Base-by-base conservation (phyloP, 1,140 invertebrate genomes). In the Lasioglossum baleicum region DNA sequence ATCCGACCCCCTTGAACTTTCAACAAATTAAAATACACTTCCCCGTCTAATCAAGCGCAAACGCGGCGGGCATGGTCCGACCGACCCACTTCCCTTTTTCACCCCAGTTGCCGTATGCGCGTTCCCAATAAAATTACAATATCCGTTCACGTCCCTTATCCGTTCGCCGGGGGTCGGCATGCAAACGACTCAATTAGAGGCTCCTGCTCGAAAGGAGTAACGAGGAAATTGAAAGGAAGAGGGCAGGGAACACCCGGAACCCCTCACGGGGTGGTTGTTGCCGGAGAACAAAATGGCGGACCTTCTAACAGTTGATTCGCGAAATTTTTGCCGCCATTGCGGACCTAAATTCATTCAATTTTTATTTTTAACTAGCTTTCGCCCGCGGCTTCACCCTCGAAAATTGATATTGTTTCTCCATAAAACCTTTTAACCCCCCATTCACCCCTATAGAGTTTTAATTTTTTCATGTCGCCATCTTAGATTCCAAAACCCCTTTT, bases 51-150 rank as follows among this genome's bases (percentile, higher is more conserved):
- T 77, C 75, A 51, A 70, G 56, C 75, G 67, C 11, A 15, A 64
- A 51, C 58, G 68, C 53, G 68, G 58, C 44, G 35, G 26, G 56
- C 67, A 63, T 63, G 5, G n/a, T 44, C 15, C 31, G 31, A 60
- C 58, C 68, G 68, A 64, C 44, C 35, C 42, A n/a, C n/a, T 78
- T 72, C 58, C 35, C 48, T 64, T 73, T 56, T 71, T 22, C 31
- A 53, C 67, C 67, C n/a, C 42, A 67, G 65, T 67, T 67, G 22
- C 51, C 60, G 60, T 44, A 20, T 51, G 48, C 35, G 11, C 53
- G 60, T 65, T 53, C 48, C 76, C 69, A 70, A 78, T 78, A 64
- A 78, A 78, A 73, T 72, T 78, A 65, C 76, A 65, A 78, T 78
- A 78, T 78, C 76, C 76, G 35, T 65, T 78, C 60, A 26, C 26